Evolutionary conservation across 2,113 vertebrate genomes (phyloP), one percentile per base, ranked within the genome.

Genomic region (Boleophthalmus pectinirostris): DNA sequence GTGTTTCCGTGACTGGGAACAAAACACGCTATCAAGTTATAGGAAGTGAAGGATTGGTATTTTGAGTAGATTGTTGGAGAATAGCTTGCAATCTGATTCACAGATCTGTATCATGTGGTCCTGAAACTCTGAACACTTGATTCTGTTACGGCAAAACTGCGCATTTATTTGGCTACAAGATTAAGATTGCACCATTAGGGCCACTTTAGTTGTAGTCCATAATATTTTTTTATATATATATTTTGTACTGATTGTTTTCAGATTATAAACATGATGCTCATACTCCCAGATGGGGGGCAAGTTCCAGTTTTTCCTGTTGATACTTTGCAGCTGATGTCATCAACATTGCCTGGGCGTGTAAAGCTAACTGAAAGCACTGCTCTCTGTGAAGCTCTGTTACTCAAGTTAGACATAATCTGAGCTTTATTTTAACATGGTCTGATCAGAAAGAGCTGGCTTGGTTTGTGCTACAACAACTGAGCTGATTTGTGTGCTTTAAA

Each of bases 31-130:
- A 43, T 73, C 61, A 29, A 61, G 16, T 68, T 58, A 58, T 24
- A 21, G 69, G 66, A 78, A 75, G 51, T 70, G 33, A 67, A 23
- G 57, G 57, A 61, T 61, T 45, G 35, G 20, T 13, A 20, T 45
- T 65, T 61, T 38, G 33, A 24, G 51, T 38, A 47, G 35, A 43
- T 38, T 29, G 33, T 23, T n/a, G 18, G 18, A 51, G 33, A 47
- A 3, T 5, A 29, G 1, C 5, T 29, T 3, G 0, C 14, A 16
- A 16, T 64, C 23, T 54, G 21, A 24, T 56, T 24, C 12, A 16
- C 25, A 16, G 51, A 46, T 78, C 33, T 56, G 5, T n/a, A 23
- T 12, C 15, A 51, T 18, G 15, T 18, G 47, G 16, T 21, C 20
- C 51, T 54, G 16, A 21, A 21, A 21, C 51, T 54, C n/a, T 8